A percentile compares a stretch with the other conserved stretches of the same genome.
Conservation (phyloP, 2,888 invertebrate genomes). For the Platycheirus albimanus region DNA sequence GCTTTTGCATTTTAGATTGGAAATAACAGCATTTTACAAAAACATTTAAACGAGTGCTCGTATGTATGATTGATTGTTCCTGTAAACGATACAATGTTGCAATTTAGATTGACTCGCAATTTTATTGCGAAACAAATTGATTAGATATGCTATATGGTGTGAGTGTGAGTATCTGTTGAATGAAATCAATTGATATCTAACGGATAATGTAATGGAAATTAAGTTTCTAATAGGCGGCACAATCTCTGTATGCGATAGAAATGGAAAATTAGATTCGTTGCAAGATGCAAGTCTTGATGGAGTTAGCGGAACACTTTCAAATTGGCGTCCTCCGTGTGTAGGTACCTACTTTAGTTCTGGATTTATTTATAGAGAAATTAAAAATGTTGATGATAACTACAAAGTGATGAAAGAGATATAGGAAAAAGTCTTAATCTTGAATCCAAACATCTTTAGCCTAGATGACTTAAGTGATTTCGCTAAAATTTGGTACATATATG, state of each 20-base stretch:
- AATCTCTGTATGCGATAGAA: not conserved
- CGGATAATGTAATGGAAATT: slow-evolving; percentile 8
- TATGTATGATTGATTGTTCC: slow-evolving; percentile 49
- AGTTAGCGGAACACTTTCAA: not conserved
- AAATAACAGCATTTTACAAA: slow-evolving; percentile 41
- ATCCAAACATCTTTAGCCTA: no score
- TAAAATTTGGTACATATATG: no score
- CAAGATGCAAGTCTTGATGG: not conserved
- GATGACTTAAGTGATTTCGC: no score
- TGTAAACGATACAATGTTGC: slow-evolving; percentile 47
- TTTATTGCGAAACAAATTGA: slow-evolving; percentile 58
- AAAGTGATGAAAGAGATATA: no score
- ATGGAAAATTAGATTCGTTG: not conserved
- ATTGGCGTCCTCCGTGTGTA: no score
- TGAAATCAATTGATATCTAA: slow-evolving; percentile 3
- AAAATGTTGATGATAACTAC: no score
- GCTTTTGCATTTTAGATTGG: slow-evolving; percentile 39
- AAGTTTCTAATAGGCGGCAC: not conserved
- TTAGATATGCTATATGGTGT: slow-evolving; percentile 16
- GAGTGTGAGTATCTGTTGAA: slow-evolving; percentile 12
- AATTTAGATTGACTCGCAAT: slow-evolving; percentile 16
- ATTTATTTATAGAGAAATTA: no score
- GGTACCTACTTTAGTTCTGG: no score
- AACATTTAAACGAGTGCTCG: no score
- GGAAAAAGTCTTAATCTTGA: no score